These are phyloP conservation scores for Noctua janthina DNA, from an alignment of 2,888 invertebrate species.

Conservation along the genomic window DNA sequence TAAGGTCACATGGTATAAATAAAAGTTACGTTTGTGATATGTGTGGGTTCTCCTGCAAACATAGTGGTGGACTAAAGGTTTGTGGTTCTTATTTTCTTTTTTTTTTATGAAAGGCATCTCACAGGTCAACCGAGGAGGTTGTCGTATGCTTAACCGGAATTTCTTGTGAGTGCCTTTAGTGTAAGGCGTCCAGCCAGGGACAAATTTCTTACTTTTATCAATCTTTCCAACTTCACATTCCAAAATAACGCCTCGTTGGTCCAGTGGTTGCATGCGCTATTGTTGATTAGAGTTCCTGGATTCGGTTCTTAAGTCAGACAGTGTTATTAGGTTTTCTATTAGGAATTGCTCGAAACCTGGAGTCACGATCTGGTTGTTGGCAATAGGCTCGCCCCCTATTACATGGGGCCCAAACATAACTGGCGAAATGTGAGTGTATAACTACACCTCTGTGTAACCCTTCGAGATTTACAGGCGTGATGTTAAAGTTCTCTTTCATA, in stretches of 20 bases:
- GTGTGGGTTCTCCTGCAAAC: constrained; percentile 75
- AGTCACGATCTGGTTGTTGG: background rate
- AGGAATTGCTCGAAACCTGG: background rate
- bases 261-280: background rate
- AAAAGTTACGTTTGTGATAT: constrained; percentile 73
- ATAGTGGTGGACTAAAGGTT: constrained; percentile 63
- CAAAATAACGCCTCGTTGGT: background rate
- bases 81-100: too few species aligned
- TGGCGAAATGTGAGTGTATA: background rate
- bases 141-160: too few species aligned
- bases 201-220: background rate
- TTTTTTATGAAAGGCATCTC: too few species aligned
- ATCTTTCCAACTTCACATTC: background rate
- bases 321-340: background rate
- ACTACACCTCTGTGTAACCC: background rate
- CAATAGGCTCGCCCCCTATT: background rate
- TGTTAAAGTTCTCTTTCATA: background rate
- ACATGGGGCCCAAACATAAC: background rate
- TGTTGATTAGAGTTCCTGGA: background rate
- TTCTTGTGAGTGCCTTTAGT: too few species aligned
- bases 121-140: too few species aligned
- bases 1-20: constrained; percentile 66
- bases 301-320: background rate
- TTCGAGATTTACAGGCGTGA: background rate
- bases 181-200: too few species aligned